phyloP scores from a whole-genome alignment of 2,888 invertebrate genomes.

The Pristionchus arcanus region DNA sequence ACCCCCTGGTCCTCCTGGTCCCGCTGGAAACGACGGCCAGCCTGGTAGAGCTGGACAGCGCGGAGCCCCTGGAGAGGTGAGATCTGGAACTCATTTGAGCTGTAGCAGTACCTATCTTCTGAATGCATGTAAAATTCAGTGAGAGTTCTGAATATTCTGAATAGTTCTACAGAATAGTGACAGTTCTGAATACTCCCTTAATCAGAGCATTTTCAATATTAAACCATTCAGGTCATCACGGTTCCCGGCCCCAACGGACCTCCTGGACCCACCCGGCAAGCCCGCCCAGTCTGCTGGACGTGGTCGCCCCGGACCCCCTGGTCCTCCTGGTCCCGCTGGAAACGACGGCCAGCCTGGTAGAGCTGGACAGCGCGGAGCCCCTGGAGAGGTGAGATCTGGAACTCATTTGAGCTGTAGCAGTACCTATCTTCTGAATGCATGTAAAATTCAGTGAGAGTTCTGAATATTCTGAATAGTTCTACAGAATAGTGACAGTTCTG shows the following conservation, averaged over 20 bases:
- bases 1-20: conserved; percentile 64
- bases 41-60: conserved; percentile 63
- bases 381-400: conserved; percentile 60
- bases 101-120: no score
- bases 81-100: no score
- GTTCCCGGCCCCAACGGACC: conserved; percentile 60
- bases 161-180: no score
- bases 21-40: conserved; percentile 64
- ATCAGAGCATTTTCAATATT: no score
- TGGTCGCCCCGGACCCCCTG: conserved; percentile 68
- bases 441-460: no score
- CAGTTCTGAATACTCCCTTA: no score
- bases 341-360: conserved; percentile 66
- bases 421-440: no score
- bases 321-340: conserved; percentile 58
- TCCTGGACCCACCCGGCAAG: conserved; percentile 63
- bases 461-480: no score
- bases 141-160: no score
- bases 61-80: conserved; percentile 62
- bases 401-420: no score
- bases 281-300: conserved; percentile 62
- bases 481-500: no score
- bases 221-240: conserved; percentile 36
- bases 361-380: conserved; percentile 65
- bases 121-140: no score